Conservation (phyloP, 2,797 vertebrate genomes). For the Macrochelys suwanniensis region DNA sequence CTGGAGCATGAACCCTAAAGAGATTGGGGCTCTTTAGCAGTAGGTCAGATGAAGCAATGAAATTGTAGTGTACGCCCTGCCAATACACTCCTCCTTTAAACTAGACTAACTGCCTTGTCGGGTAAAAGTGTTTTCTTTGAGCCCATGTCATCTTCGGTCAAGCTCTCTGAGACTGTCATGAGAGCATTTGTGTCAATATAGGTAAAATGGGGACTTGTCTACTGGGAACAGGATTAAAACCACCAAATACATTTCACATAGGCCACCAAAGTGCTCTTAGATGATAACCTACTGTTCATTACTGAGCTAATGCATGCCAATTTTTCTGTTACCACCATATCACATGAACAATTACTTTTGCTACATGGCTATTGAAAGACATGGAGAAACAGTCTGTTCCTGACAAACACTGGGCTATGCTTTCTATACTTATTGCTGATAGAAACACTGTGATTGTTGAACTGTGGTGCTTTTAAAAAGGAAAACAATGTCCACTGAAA, state of each 20-base stretch:
- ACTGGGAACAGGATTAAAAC: neutral
- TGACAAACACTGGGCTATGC: neutral
- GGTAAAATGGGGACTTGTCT: neutral
- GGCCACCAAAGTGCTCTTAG: neutral
- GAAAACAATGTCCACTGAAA: neutral
- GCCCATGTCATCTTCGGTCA: neutral
- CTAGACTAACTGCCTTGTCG: neutral
- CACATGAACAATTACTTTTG: too few relatives aligned
- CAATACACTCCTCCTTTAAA: neutral
- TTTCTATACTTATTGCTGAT: neutral
- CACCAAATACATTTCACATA: neutral
- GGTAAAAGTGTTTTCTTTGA: neutral
- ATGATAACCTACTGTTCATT: neutral
- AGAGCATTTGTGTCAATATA: neutral
- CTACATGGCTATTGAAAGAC: too few relatives aligned
- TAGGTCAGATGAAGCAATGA: neutral
- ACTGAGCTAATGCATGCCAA: neutral
- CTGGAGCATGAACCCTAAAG: neutral
- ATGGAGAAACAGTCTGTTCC: too few relatives aligned
- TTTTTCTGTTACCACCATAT: too few relatives aligned
- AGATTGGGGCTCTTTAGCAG: neutral
- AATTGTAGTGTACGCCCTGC: neutral
- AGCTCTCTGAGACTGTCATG: neutral
- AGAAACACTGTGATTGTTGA: neutral
- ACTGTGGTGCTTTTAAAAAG: neutral